Percentiles rank a stretch among this genome's conserved stretches.
Evolutionary conservation across 2,888 invertebrate genomes (phyloP).

Genomic region (Eupithecia subfuscata): DNA sequence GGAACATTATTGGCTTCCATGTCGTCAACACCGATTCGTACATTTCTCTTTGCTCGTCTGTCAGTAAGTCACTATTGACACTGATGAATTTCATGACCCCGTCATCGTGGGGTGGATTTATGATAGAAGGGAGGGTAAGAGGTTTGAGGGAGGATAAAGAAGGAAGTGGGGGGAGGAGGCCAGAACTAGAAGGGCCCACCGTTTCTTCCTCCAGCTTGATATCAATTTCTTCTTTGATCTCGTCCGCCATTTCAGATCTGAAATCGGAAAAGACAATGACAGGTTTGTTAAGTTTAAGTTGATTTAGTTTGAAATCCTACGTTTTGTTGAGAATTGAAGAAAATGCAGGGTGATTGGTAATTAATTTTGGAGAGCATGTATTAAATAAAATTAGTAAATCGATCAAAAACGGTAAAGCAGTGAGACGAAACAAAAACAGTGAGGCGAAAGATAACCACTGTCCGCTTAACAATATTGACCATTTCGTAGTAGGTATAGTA

Average conservation of each 20-base stretch:
- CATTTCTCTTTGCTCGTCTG: conserved; percentile 75
- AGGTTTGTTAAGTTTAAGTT: neutral
- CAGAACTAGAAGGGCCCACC: conserved; percentile 25
- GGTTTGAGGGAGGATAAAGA: conserved; percentile 8
- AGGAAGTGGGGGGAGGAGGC: conserved; percentile 8
- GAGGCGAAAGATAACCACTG: neutral
- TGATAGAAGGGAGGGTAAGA: conserved; percentile 13
- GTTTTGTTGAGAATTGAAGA: neutral
- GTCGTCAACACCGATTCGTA: conserved; percentile 75
- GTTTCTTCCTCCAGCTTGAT: conserved; percentile 24
- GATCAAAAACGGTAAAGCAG: neutral
- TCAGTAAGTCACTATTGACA: conserved; percentile 67
- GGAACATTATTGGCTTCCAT: conserved; percentile 74
- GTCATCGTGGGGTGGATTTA: conserved; percentile 30
- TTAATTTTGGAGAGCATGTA: neutral
- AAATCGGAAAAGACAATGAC: conserved; percentile 20
- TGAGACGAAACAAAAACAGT: no score
- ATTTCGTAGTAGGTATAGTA: neutral
- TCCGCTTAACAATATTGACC: neutral
- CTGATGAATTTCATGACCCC: conserved; percentile 70
- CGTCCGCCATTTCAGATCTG: conserved; percentile 44
- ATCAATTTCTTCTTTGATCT: conserved; percentile 38
- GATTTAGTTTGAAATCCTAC: neutral
- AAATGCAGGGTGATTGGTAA: conserved; percentile 8
- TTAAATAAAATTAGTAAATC: neutral